Evolutionary conservation across 92 coral and sea anemone species (phyloP), one percentile per base, ranked within the genome.

Genomic region (Zoanthus sansibaricus): DNA sequence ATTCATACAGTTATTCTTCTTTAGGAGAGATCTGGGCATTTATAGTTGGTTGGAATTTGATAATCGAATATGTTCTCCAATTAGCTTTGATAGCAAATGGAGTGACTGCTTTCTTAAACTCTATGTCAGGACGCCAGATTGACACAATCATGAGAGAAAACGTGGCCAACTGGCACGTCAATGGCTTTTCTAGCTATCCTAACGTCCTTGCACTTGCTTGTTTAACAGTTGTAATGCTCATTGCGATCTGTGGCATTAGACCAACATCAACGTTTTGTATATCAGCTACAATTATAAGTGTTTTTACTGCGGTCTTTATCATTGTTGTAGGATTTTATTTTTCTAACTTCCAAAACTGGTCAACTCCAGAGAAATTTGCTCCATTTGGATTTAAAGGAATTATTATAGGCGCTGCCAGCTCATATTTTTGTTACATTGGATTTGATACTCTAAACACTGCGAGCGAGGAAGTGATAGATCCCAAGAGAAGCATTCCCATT

Each of bases 1-100:
- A 94, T 71, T 71, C 92, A 15, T 94, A 94, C 77, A 86, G 96
- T n/a, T 94, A 94, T 49, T 87, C 86, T 15, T 86, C 96, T 15
- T 68, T 94, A 45, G 98, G 98, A 9, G 98, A 95, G 89, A 89
- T 95, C 54, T 95, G 98, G 98, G 95, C 98, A 3, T 95, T 93
- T 62, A 83, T 87, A 45, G 93, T 95, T 10, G 98, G 98, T 3
- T 95, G 98, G 98, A 91, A 95, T 75, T 79, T 95, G 20, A 84
- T 95, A 56, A 75, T 95, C 30, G 98, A 95, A 84, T 91, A 95
- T 87, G 86, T 90, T 21, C 89, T 95, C 54, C 96, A 95, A 9
- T 84, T 86, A 42, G 94, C 95, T 3, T 86, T 95, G 77, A 82
- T 95, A 37, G 95, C 93, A 8, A 92, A 93, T 58, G 93, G 90